Base-by-base conservation (phyloP, 2,797 vertebrate genomes). In the Channallabes apus region DNA sequence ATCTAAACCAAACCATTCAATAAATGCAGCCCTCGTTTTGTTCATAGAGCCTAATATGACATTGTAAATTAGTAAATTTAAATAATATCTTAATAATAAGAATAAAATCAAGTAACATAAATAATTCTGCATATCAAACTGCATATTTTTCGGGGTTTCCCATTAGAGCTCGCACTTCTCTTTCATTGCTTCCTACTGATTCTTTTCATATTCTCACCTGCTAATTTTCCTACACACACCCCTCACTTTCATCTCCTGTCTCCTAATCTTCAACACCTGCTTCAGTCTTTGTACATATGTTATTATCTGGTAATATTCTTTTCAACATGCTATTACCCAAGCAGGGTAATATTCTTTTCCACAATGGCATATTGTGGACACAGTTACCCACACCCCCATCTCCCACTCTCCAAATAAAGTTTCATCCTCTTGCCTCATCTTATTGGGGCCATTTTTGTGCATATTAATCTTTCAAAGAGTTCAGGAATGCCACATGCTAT, bases 401-500 rank as follows among this genome's bases (percentile, higher is more conserved):
- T 80, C 51, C 58, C 17, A 22, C 35, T 78, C 72, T 62, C 51
- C 3, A 3, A 65, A 61, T 24, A 75, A 18, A 29, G 54, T 83
- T 83, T 78, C 80, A 79, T 86, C 62, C 58, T 75, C 58, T 82
- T 84, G 65, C 85, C 79, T 78, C 69, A 79, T 61, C 62, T 81
- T 83, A 87, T 82, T 88, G 64, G 85, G 79, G 79, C 86, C 86
- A 87, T 22, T 79, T 38, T 79, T 71, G 58, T 32, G 46, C 35
- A 75, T 67, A 87, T 88, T 56, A 88, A 87, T 88, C 80, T 84
- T 87, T 86, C 54, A 86, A 82, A 71, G 65, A 71, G 67, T 82
- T 84, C 5, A 76, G 24, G 72, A 78, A 14, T 46, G 46, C 35
- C 68, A 69, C 29, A 67, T 27, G 76, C 71, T 59, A 65, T 41